Conservation (phyloP, 2,888 invertebrate genomes). For the Leptopilina drosophilae region DNA sequence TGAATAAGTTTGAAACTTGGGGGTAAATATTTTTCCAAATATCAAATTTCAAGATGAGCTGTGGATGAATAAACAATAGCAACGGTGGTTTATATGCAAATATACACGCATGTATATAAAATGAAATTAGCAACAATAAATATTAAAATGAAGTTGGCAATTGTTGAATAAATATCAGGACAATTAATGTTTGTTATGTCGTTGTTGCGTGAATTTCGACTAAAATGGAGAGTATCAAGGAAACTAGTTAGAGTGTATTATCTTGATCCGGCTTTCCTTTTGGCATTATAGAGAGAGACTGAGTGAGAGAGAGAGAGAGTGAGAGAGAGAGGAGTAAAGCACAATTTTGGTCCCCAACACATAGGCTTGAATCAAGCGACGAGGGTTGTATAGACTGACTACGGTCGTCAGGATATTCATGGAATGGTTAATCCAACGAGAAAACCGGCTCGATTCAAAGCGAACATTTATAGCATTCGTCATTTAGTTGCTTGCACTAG, state of each 20-base stretch:
- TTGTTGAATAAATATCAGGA: not conserved
- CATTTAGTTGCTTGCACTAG: conserved; percentile 59
- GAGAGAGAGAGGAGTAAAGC: conserved; percentile 11
- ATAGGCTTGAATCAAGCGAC: conserved; percentile 21
- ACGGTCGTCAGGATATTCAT: conserved; percentile 67
- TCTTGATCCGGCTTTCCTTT: conserved; percentile 39
- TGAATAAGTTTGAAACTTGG: too few species aligned
- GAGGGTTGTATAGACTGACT: conserved; percentile 7
- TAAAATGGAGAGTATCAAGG: conserved; percentile 24
- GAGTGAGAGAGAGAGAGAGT: too few species aligned
- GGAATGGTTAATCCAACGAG: conserved; percentile 65
- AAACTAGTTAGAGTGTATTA: conserved; percentile 33
- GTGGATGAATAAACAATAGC: too few species aligned
- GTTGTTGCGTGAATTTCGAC: not conserved
- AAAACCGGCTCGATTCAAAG: conserved; percentile 44
- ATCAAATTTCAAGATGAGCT: too few species aligned
- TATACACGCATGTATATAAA: too few species aligned
- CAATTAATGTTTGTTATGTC: conserved; percentile 21
- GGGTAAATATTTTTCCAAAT: too few species aligned
- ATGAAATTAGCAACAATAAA: too few species aligned
- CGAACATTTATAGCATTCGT: conserved; percentile 58
- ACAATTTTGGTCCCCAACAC: conserved; percentile 17
- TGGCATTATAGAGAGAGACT: conserved; percentile 4
- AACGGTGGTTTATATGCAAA: too few species aligned
- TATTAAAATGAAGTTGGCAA: too few species aligned